Evolutionary conservation across 1,140 invertebrate genomes (phyloP), one percentile per base, ranked within the genome.

Genomic region (Aphaenogaster ashmeadi): DNA sequence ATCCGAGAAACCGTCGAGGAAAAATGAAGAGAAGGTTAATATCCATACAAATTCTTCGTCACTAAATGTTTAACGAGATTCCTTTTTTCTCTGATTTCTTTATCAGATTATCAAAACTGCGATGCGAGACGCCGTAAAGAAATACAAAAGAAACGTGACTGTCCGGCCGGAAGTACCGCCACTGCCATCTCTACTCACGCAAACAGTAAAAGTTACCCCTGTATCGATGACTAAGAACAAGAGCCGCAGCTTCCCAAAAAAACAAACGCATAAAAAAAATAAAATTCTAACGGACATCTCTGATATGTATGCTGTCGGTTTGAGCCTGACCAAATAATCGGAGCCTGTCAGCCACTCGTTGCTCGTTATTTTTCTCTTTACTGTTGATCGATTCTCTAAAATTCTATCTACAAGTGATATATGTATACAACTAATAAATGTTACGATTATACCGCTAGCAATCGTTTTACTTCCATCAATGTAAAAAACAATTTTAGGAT

Each of bases 301-400:
- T 0, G 92, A 94, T n/a, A 94, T 95, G 89, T 94, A 93, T 52
- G 94, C 94, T 18, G 72, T 94, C 54, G 94, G 94, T 74, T 85
- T 94, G 41, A 89, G 93, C 41, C 67, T 84, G 62, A 88, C 66
- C 1, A 89, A 78, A 62, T 91, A 67, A 90, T 80, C 52, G n/a
- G 71, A 62, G 66, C 21, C 15, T 86, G 36, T 77, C 47, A 44
- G 67, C 41, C 18, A 88, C 64, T 86, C 64, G 81, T 91, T 87
- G 58, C 27, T 41, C n/a, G 50, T 87, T 89, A 72, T 44, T 84
- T 85, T 52, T 11, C 21, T 83, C 75, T 54, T 86, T 86, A 77
- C 41, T 87, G 75, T 92, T 90, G 36, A 90, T 86, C 69, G 8
- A 71, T 87, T 87, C 52, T 75, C 15, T 7, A 89, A 27, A 27